Evolutionary conservation across 2,113 vertebrate species (phyloP), one percentile per base, ranked within the genome.

Genomic region (Abramis brama): DNA sequence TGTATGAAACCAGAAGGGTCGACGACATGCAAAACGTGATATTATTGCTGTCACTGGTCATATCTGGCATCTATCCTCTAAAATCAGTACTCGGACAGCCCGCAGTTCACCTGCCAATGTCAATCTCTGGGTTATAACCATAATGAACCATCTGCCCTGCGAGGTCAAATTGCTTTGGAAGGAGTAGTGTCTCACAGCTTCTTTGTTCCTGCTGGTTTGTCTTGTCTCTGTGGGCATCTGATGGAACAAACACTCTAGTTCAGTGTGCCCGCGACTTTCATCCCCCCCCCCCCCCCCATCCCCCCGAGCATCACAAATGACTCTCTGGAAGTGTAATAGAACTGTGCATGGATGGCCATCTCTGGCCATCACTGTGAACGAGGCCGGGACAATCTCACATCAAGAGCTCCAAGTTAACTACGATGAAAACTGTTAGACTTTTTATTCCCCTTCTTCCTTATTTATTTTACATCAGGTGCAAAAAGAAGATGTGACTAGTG

Each of bases 261-360:
- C 70, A 70, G 77, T 9, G 27, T 64, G 33, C 70, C 30, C 25
- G 13, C 2, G 73, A 80, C 45, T 64, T 81, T 81, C 64, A 81
- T 47, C 70, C 30, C 8, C 85, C 77, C 77, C 77, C 75, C n/a
- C n/a, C 73, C 25, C 36, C 73, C 25, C 36, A n/a, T n/a, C 77
- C 77, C 77, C 73, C 25, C 36, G 12, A 83, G 39, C 27, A 73
- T 82, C 83, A 75, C 64, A 87, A 76, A 82, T 62, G 17, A 64
- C 64, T 74, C 73, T 81, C 68, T 12, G 39, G 78, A 83, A 68
- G 79, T 83, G 80, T 89, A 84, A 76, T 88, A 84, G 84, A 76
- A 57, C 45, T 82, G 70, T 45, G 30, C 47, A 64, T 85, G 43
- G 82, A 62, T 57, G 57, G 52, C 39, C 52, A 13, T 74, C 78